Base-by-base conservation (phyloP, 1,140 invertebrate genomes). In the Drosophila yakuba region DNA sequence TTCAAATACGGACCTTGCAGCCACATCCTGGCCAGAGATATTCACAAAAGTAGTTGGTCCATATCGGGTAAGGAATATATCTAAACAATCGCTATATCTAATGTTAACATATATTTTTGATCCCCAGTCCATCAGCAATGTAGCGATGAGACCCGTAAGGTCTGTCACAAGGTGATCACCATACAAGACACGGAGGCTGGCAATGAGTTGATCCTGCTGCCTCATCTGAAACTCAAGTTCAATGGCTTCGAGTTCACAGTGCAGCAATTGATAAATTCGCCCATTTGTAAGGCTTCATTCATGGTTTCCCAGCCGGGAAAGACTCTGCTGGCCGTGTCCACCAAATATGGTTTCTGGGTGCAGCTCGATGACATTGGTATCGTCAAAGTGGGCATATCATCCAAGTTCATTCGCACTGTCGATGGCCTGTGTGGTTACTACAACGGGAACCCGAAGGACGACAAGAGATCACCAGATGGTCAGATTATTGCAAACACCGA, bases 341-440 rank as follows among this genome's bases (percentile, higher is more conserved):
- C 94, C 43, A 93, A 94, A 50, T 95, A 96, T 81, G 95, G 95
- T 47, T 96, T 96, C 86, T 96, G 94, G 92, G 93, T 97, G 2
- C 93, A 95, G 4, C 96, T 95, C 92, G 95, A 95, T 83, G 93
- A 93, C 3, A 94, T 95, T 67, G 94, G 94, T 2, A 95, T 96
- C 71, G 93, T 96, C 1, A 96, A 96, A 90, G 93, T 97, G 63
- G 95, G 95, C 58, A 95, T 97, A 60, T 93, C 94, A 0, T 93
- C 94, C n/a, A 94, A 94, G 73, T 93, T 95, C 38, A 78, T 92
- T 35, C 93, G 93, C 3, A 92, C 94, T 51, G 94, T 97, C 0
- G 96, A 96, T 80, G 97, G 97, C 1, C 82, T 97, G 1, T 97
- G 97, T 80, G 97, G 97, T 4, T 95, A 94, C 59, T 97, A 95